Percentiles rank a stretch among this genome's conserved stretches.
Conservation (phyloP, 2,888 invertebrate species). For the Limnephilus rhombicus region DNA sequence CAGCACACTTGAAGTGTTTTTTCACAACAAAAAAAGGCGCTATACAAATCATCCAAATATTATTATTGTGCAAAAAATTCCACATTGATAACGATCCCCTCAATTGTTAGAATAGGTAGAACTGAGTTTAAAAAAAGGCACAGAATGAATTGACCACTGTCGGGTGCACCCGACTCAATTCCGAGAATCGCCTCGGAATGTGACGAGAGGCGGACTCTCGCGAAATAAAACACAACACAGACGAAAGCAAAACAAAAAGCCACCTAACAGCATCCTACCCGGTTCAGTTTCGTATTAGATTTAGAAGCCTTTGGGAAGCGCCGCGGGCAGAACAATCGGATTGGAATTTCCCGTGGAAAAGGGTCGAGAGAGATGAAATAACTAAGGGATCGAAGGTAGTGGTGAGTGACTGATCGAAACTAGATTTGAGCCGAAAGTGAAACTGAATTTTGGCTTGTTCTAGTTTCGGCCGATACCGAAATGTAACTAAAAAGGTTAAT, state of each 20-base stretch:
- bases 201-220: neutral
- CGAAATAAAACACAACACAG: neutral
- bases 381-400: neutral
- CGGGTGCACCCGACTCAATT: neutral
- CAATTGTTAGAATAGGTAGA: neutral
- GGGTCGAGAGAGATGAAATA: neutral
- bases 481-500: no score
- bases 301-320: neutral
- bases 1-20: no score
- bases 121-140: neutral
- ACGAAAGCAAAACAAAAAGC: neutral
- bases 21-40: no score
- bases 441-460: no score
- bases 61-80: no score
- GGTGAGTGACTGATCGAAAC: no score
- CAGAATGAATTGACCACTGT: neutral
- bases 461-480: no score
- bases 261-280: neutral
- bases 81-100: neutral
- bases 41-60: no score
- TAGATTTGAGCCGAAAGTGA: no score
- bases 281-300: constrained; percentile 14
- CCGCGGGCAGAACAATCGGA: neutral
- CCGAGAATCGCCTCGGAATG: constrained; percentile 10
- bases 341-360: constrained; percentile 13